A percentile compares a stretch with the other conserved stretches of the same genome.
phyloP scores from a whole-genome alignment of 1,140 invertebrate species.

The Drosophila lowei region DNA sequence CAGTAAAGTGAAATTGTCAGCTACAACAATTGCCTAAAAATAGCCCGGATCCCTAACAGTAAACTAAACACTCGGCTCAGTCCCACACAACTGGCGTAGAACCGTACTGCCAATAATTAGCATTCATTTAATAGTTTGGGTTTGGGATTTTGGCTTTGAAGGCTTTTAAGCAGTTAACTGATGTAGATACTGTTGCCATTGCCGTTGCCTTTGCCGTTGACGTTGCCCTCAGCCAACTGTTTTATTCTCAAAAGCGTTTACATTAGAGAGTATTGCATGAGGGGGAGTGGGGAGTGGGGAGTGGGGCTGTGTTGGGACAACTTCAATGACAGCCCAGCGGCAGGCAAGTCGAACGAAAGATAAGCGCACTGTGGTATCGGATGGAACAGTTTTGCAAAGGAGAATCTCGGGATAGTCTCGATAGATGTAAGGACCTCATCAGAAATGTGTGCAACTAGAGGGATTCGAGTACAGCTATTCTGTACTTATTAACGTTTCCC shows the following conservation, averaged over 20 bases:
- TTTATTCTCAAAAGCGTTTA: slow-evolving; percentile 49
- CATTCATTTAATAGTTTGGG: slow-evolving; percentile 71
- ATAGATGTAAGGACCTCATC: too few relatives aligned
- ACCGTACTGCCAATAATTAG: slow-evolving; percentile 65
- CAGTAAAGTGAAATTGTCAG: slow-evolving; percentile 73
- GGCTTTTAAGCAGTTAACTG: slow-evolving; percentile 52
- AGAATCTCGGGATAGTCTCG: background rate
- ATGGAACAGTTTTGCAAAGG: slow-evolving; percentile 2
- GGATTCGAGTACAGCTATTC: too few relatives aligned
- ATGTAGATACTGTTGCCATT: slow-evolving; percentile 30
- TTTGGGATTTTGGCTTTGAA: slow-evolving; percentile 36
- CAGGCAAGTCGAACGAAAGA: background rate
- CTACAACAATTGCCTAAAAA: slow-evolving; percentile 65
- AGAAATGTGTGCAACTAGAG: too few relatives aligned
- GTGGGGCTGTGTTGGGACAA: slow-evolving; percentile 11
- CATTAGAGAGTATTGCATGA: slow-evolving; percentile 12
- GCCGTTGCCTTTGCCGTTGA: slow-evolving; percentile 7
- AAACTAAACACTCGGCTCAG: slow-evolving; percentile 34
- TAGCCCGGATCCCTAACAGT: slow-evolving; percentile 31
- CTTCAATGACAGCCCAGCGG: slow-evolving; percentile 29
- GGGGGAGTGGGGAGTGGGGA: slow-evolving; percentile 1
- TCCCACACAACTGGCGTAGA: background rate
- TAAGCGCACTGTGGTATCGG: slow-evolving; percentile 16
- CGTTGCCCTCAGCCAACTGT: slow-evolving; percentile 12
- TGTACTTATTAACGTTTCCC: too few relatives aligned